These are phyloP conservation scores for Chaetodon trifasciatus DNA, from an alignment of 2,797 vertebrate genomes.

Conservation along the genomic window DNA sequence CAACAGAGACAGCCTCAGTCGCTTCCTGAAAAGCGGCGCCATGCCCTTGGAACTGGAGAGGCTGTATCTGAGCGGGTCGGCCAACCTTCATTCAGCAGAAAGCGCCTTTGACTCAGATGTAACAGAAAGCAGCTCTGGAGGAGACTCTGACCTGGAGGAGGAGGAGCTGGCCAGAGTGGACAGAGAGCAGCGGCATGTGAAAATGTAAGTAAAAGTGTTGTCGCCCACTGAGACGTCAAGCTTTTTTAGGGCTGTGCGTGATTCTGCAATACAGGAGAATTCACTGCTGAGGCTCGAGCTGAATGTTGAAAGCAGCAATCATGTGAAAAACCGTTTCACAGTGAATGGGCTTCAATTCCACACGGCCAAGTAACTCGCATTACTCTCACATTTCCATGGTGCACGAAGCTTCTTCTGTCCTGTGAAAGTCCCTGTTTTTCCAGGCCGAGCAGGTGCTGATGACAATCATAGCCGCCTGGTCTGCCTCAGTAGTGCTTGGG, in stretches of 20 bases:
- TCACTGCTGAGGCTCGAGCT: background rate
- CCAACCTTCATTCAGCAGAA: slow-evolving; percentile 91
- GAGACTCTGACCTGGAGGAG: slow-evolving; percentile 96
- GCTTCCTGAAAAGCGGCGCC: slow-evolving; percentile 91
- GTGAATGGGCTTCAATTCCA: background rate
- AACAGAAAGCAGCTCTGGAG: slow-evolving; percentile 98
- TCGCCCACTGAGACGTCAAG: background rate
- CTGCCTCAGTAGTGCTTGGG: slow-evolving; percentile 53
- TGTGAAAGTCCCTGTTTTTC: slow-evolving; percentile 48
- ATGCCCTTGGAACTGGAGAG: slow-evolving; percentile 93
- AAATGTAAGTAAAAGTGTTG: slow-evolving; percentile 91
- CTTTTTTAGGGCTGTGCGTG: background rate
- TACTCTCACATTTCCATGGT: slow-evolving; percentile 11
- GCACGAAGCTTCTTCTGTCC: slow-evolving; percentile 5
- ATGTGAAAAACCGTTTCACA: background rate
- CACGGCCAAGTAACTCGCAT: background rate
- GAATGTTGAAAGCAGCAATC: background rate
- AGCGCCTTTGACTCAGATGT: slow-evolving; percentile 96
- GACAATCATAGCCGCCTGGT: slow-evolving; percentile 61
- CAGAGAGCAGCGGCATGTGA: slow-evolving; percentile 92
- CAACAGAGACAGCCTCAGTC: slow-evolving; percentile 88
- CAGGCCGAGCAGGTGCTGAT: slow-evolving; percentile 66
- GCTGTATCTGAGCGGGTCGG: slow-evolving; percentile 92
- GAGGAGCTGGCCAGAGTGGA: slow-evolving; percentile 94
- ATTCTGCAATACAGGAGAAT: background rate